Base-by-base conservation (phyloP, 2,888 invertebrate species). In the Cristatella mucedo region DNA sequence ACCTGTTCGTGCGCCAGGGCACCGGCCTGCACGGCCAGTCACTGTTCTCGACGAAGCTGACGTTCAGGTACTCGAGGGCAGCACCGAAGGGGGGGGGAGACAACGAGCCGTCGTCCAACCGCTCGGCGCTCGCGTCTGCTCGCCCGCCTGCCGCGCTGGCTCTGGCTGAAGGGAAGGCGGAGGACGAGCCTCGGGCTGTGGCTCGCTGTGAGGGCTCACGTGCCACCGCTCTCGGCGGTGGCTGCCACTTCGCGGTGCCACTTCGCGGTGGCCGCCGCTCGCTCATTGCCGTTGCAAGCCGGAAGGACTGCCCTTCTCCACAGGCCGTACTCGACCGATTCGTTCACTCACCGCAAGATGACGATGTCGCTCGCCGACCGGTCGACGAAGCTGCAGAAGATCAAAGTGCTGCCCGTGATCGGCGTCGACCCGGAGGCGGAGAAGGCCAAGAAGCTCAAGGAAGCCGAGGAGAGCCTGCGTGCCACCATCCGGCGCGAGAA, bases 341-440 rank as follows among this genome's bases (percentile, higher is more conserved):
- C 93, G 18, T 89, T 93, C 68, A 97, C 97, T 0, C 95, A 97
- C 66, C 76, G 91, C 50, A 97, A 97, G 74, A 93, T 97, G 82
- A 97, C 95, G 0, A 74, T 95, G 68, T 93, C 91, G 0, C 71
- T 95, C 50, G 95, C 95, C 0, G 95, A 97, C 68, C 91, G 39
- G 82, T 86, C 31, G 79, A 83, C 55, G 5, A 65, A 66, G 46
- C 50, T 57, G 37, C 63, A 63, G 49, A 65, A 63, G 44, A 93
- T 97, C 56, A 91, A 93, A 69, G 86, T 97, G 41, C 70, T 97
- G 50, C 86, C 89, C 1, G 85, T 84, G 65, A 4, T 29, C 22
- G 36, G 36, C 4, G 36, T 36, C n/a, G 91, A 97, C 69, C 97
- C 97, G 0, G 95, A 95, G 58, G 80, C 83, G 9, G 82, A 89